Conservation (phyloP, 2,797 vertebrate species). For the Tangara arthus region DNA sequence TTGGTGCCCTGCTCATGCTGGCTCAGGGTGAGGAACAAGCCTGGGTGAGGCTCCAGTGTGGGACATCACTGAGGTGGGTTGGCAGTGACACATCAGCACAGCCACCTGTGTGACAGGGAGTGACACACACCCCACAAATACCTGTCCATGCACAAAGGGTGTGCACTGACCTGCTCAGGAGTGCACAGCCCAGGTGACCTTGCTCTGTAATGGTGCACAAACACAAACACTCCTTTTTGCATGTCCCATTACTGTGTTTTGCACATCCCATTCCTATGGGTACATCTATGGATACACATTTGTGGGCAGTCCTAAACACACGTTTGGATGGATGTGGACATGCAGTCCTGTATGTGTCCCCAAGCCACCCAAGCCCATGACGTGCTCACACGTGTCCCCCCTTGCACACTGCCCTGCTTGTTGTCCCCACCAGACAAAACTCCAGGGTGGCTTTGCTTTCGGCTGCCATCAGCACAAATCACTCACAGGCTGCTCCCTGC, state of each 20-base stretch:
- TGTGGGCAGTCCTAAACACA: neutral
- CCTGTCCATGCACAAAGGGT: fast-evolving
- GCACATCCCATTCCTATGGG: fast-evolving
- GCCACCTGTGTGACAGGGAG: neutral
- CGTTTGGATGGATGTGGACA: fast-evolving
- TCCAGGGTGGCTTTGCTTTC: neutral
- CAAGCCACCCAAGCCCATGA: neutral
- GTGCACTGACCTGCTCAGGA: neutral
- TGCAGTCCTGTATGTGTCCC: fast-evolving
- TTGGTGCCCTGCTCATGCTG: fast-evolving
- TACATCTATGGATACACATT: fast-evolving
- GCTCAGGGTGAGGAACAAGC: neutral
- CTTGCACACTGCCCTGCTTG: fast-evolving
- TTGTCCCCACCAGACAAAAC: neutral
- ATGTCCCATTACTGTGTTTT: fast-evolving
- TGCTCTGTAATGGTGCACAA: neutral
- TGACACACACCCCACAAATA: too few relatives aligned
- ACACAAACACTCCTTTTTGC: neutral
- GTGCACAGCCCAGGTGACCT: fast-evolving
- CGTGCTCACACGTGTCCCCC: neutral
- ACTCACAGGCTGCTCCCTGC: neutral
- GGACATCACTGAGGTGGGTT: fast-evolving
- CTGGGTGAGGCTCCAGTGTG: neutral
- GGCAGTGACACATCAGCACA: fast-evolving
- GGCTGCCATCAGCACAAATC: neutral